A percentile compares a stretch with the other conserved stretches of the same genome.
Conservation (phyloP, 2,797 vertebrate species). For the Thripadectes ignobilis region DNA sequence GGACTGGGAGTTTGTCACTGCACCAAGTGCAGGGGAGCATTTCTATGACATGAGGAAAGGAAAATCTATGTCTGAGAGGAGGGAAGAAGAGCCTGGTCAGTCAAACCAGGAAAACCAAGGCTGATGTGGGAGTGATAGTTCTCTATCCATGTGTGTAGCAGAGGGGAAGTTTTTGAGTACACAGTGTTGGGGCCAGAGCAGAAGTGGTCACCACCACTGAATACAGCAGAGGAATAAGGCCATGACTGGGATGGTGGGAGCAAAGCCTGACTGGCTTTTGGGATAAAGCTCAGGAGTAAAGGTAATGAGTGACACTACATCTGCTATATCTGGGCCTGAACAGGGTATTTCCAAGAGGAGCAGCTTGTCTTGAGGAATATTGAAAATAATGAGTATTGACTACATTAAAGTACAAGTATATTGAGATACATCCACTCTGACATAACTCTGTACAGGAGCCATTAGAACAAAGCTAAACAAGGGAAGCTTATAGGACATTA, state of each 20-base stretch:
- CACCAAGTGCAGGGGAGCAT: background rate
- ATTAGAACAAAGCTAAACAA: background rate
- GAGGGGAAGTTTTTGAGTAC: background rate
- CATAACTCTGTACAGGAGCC: background rate
- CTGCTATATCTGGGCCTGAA: background rate
- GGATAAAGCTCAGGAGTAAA: background rate
- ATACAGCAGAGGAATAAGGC: background rate
- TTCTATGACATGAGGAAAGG: background rate
- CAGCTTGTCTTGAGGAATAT: background rate
- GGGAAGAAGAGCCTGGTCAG: background rate
- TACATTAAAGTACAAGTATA: background rate
- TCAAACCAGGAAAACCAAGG: background rate
- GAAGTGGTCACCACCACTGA: background rate
- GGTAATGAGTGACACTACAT: background rate
- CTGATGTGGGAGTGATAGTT: background rate
- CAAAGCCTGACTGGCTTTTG: background rate
- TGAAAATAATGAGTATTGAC: background rate
- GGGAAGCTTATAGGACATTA: background rate
- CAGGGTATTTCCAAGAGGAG: background rate
- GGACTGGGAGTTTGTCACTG: background rate
- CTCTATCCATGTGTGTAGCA: background rate
- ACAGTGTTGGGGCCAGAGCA: fast-evolving
- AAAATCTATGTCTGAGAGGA: background rate
- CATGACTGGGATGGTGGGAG: background rate
- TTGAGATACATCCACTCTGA: background rate